Percentiles rank a stretch among this genome's conserved stretches.
phyloP scores from a whole-genome alignment of 2,113 vertebrate genomes.

The Silurus glanis region DNA sequence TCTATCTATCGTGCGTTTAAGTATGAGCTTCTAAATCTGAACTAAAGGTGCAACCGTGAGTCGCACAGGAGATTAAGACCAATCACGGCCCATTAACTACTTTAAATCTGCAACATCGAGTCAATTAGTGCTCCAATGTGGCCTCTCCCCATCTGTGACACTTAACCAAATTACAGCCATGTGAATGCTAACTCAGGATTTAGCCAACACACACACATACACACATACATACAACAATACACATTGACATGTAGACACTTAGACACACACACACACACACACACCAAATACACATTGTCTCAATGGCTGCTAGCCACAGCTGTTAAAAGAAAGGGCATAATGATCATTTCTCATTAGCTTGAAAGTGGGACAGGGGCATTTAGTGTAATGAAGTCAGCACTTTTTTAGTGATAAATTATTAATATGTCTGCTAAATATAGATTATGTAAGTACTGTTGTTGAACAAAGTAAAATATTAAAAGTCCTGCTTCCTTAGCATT shows the following conservation, averaged over 20 bases:
- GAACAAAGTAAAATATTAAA: neutral
- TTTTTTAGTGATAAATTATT: conserved; percentile 45
- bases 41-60: neutral
- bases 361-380: conserved; percentile 47
- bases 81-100: conserved; percentile 31
- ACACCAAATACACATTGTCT: conserved; percentile 2
- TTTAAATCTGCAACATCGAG: conserved; percentile 41
- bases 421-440: conserved; percentile 35
- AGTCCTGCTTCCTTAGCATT: neutral
- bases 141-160: conserved; percentile 38
- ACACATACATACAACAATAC: neutral
- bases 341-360: conserved; percentile 28
- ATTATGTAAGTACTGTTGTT: neutral
- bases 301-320: conserved; percentile 20
- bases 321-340: conserved; percentile 42
- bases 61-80: conserved; percentile 5
- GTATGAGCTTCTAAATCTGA: conserved; percentile 6
- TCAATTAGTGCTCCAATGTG: conserved; percentile 37
- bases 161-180: conserved; percentile 6
- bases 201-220: neutral
- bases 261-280: neutral
- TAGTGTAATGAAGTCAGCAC: conserved; percentile 40
- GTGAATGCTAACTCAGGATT: conserved; percentile 31
- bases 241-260: too few species aligned
- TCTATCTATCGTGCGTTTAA: neutral